Conservation (phyloP, 2,797 vertebrate species). For the Mormyrus proboscirostris region DNA sequence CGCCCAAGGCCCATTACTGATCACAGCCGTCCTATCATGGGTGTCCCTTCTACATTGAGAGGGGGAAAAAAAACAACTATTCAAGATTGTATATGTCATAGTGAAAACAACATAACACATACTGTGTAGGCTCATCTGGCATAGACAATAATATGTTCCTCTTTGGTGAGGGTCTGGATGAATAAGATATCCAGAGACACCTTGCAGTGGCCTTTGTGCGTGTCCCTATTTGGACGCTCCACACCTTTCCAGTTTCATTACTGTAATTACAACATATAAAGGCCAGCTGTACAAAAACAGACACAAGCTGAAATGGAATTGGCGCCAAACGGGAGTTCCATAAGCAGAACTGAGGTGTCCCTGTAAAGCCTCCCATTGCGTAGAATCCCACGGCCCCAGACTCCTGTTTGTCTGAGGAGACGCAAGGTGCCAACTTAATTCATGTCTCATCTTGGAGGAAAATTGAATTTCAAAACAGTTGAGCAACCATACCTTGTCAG, state of each 20-base stretch:
- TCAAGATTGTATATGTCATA: slow-evolving; percentile 61
- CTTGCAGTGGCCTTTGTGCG: background rate
- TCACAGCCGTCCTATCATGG: slow-evolving; percentile 49
- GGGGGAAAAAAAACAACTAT: slow-evolving; percentile 40
- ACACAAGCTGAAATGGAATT: background rate
- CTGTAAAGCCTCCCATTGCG: background rate
- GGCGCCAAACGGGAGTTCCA: background rate
- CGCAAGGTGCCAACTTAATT: background rate
- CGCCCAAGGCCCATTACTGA: background rate
- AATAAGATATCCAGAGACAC: background rate
- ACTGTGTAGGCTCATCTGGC: slow-evolving; percentile 55
- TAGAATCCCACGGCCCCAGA: background rate
- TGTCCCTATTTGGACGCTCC: background rate
- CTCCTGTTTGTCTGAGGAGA: background rate
- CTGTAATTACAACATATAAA: background rate
- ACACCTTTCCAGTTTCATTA: background rate
- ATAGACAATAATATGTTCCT: slow-evolving; percentile 47
- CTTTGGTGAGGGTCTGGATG: slow-evolving; percentile 1
- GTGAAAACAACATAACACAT: slow-evolving; percentile 60
- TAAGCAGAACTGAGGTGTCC: background rate
- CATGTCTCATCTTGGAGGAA: background rate
- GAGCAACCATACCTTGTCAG: background rate
- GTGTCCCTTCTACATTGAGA: slow-evolving; percentile 62
- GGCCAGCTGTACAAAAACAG: background rate
- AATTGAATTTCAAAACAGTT: background rate